Percentiles rank a stretch among this genome's conserved stretches.
Evolutionary conservation across 2,888 invertebrate species (phyloP).

Genomic region (Oasisia sp.): DNA sequence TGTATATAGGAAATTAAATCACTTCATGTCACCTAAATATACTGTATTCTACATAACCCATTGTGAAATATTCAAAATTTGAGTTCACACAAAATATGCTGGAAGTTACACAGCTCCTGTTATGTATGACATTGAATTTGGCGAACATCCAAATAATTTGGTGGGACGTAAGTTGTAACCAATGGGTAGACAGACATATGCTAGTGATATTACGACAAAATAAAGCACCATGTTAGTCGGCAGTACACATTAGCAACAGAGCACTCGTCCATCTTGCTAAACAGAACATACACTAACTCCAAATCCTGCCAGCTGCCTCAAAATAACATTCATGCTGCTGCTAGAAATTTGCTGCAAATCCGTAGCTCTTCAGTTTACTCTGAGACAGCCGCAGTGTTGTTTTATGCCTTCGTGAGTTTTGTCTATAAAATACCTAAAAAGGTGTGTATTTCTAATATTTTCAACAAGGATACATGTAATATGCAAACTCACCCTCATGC

Average conservation of each 20-base stretch:
- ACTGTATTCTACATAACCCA: neutral
- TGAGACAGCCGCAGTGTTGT: neutral
- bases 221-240: neutral
- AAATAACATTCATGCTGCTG: neutral
- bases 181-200: neutral
- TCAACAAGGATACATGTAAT: neutral
- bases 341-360: conserved; percentile 8
- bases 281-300: neutral
- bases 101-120: too few species aligned
- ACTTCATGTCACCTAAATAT: neutral
- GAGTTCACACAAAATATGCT: too few species aligned
- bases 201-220: neutral
- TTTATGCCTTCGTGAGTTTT: neutral
- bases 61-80: too few species aligned
- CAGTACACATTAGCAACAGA: neutral
- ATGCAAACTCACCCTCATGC: neutral
- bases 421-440: neutral
- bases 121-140: too few species aligned
- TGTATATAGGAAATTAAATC: neutral
- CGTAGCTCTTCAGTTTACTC: neutral
- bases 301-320: neutral
- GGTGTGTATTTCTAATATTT: neutral
- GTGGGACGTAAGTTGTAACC: neutral
- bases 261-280: too few species aligned
- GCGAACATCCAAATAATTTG: too few species aligned